Percentiles rank a stretch among this genome's conserved stretches.
phyloP scores from a whole-genome alignment of 2,113 vertebrate genomes.

The Hassar affinis region DNA sequence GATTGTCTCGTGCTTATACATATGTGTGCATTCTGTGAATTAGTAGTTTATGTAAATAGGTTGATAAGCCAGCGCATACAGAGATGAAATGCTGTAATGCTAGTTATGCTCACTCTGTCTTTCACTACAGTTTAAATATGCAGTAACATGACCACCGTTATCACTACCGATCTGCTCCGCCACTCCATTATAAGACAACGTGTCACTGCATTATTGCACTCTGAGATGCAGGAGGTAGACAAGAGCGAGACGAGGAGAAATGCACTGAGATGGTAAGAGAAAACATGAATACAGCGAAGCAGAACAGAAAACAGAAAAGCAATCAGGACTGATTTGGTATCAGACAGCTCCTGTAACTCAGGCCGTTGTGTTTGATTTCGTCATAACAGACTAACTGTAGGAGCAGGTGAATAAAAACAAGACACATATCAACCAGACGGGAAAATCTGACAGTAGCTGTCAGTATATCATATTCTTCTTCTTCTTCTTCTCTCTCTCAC shows the following conservation, averaged over 20 bases:
- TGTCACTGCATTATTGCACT: conserved; percentile 5
- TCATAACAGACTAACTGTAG: background rate
- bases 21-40: background rate
- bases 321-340: background rate
- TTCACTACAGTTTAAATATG: conserved; percentile 64
- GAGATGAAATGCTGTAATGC: background rate
- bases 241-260: background rate
- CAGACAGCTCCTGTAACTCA: background rate
- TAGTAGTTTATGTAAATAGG: background rate
- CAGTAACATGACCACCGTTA: conserved; percentile 70
- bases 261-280: background rate
- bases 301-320: conserved; percentile 22
- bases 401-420: background rate
- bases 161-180: conserved; percentile 72
- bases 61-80: background rate
- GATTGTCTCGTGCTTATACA: background rate
- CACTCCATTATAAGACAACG: conserved; percentile 2
- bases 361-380: background rate
- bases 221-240: background rate
- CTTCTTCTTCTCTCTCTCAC: background rate
- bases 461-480: background rate
- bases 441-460: background rate
- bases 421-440: background rate
- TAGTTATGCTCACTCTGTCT: conserved; percentile 34
- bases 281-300: background rate